A percentile compares a stretch with the other conserved stretches of the same genome.
phyloP scores from a whole-genome alignment of 2,113 vertebrate species.

The Penelope pileata region DNA sequence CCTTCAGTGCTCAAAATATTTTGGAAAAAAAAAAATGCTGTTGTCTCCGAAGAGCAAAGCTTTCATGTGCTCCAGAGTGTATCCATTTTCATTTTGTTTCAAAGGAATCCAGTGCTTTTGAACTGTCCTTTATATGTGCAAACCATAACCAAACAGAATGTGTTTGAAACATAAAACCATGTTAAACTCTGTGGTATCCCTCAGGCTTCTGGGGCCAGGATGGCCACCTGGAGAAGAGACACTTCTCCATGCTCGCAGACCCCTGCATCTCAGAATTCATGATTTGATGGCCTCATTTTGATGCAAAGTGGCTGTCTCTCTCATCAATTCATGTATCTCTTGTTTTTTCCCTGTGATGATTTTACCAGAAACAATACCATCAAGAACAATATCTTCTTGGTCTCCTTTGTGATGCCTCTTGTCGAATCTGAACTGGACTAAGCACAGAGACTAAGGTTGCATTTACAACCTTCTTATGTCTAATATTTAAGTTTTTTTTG shows the following conservation, averaged over 20 bases:
- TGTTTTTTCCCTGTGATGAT: not conserved
- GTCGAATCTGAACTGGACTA: not conserved
- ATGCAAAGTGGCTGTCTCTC: not conserved
- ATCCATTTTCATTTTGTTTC: not conserved
- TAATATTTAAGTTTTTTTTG: not conserved
- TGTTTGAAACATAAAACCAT: not conserved
- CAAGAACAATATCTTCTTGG: not conserved
- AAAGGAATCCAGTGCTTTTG: not conserved
- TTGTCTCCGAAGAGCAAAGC: not conserved
- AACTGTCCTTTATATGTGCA: not conserved
- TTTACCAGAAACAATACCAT: not conserved
- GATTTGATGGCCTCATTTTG: not conserved
- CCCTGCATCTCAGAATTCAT: not conserved
- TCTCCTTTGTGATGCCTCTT: not conserved
- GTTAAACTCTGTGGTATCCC: not conserved
- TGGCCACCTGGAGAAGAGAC: not conserved
- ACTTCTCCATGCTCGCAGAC: not conserved
- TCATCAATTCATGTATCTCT: not conserved
- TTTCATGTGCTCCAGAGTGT: not conserved
- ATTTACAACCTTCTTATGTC: not conserved
- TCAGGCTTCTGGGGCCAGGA: not conserved
- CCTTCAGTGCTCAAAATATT: not conserved
- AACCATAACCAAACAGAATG: not conserved
- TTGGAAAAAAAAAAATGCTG: not conserved
- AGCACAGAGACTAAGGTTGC: not conserved